Conservation (phyloP, 2,888 invertebrate genomes). For the Melinaea marsaeus region DNA sequence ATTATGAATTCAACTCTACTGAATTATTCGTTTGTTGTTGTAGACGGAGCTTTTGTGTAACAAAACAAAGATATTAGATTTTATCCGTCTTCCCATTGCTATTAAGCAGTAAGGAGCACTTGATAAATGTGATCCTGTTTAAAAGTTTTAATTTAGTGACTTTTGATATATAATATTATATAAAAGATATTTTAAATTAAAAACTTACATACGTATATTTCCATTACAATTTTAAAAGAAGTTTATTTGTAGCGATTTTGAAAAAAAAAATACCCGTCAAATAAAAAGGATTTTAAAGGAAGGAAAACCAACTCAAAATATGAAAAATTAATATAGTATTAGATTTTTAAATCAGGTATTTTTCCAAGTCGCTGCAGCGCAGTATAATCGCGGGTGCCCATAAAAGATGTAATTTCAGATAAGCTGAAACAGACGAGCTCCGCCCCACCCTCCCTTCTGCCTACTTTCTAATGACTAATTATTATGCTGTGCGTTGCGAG, state of each 20-base stretch:
- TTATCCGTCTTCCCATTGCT: conserved; percentile 51
- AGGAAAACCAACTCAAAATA: no score
- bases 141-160: conserved; percentile 8
- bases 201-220: no score
- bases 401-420: conserved; percentile 79
- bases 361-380: conserved; percentile 75
- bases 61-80: conserved; percentile 69
- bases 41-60: conserved; percentile 69
- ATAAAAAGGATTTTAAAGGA: no score
- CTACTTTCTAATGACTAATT: conserved; percentile 79
- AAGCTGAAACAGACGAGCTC: conserved; percentile 77
- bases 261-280: no score
- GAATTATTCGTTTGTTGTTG: conserved; percentile 75
- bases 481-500: conserved; percentile 77
- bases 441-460: conserved; percentile 58
- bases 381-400: conserved; percentile 78
- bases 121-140: conserved; percentile 26
- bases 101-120: conserved; percentile 32
- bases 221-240: no score
- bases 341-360: conserved; percentile 72
- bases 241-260: no score
- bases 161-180: background rate
- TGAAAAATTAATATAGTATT: conserved; percentile 36
- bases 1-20: conserved; percentile 77
- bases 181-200: no score